Percentiles rank a stretch among this genome's conserved stretches.
Evolutionary conservation across 2,888 invertebrate genomes (phyloP).

Genomic region (Lasius platythorax): DNA sequence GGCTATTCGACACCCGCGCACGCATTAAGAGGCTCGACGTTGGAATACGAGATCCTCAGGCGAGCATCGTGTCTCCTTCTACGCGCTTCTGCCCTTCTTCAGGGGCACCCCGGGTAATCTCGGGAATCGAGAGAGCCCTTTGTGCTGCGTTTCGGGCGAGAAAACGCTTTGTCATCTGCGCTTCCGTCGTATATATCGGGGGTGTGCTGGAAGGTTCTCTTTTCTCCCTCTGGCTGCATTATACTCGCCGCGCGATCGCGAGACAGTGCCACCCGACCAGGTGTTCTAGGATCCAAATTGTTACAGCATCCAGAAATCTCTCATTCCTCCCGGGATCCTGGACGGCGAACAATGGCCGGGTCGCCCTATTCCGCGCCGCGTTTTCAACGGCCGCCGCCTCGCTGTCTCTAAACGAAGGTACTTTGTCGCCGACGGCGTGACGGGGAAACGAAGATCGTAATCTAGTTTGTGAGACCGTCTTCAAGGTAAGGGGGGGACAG

Average conservation of each 20-base stretch:
- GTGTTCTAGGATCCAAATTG: constrained; percentile 79
- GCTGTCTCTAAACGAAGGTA: constrained; percentile 66
- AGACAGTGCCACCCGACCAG: constrained; percentile 81
- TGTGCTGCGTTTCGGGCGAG: constrained; percentile 74
- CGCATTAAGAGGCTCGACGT: constrained; percentile 52
- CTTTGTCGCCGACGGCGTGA: constrained; percentile 65
- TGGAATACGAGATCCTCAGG: constrained; percentile 32
- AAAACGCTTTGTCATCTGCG: constrained; percentile 83
- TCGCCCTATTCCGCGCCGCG: constrained; percentile 45
- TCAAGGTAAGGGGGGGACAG: constrained; percentile 55
- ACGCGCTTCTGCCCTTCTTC: constrained; percentile 36
- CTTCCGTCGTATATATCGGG: constrained; percentile 80
- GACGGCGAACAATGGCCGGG: constrained; percentile 72
- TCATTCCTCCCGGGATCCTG: constrained; percentile 61
- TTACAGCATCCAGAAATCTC: constrained; percentile 82
- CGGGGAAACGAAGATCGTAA: constrained; percentile 62
- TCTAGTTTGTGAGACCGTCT: constrained; percentile 63
- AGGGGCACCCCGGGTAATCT: constrained; percentile 74
- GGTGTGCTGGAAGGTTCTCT: constrained; percentile 73
- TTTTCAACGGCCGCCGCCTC: constrained; percentile 56
- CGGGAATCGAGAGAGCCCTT: constrained; percentile 74
- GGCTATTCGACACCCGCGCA: constrained; percentile 77
- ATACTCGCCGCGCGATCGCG: constrained; percentile 68
- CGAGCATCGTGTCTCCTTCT: constrained; percentile 62
- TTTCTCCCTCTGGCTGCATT: constrained; percentile 68